Percentiles rank a stretch among this genome's conserved stretches.
Evolutionary conservation across 1,140 invertebrate species (phyloP).

Genomic region (Apocrypta bakeri): DNA sequence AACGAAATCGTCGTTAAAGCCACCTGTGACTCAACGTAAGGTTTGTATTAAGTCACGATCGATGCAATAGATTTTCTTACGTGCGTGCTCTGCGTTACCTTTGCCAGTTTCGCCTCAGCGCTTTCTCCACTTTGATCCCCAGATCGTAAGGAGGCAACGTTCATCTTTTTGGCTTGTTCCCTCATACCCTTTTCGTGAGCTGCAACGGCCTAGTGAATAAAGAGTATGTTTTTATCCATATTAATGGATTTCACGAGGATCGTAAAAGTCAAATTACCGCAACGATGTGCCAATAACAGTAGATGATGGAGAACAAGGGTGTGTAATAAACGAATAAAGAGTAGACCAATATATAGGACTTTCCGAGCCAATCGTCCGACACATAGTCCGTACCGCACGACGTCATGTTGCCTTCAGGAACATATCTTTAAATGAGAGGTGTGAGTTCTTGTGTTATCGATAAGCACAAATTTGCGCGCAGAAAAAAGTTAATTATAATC

Average conservation of each 20-base stretch:
- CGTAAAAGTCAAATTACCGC: slow-evolving; percentile 58
- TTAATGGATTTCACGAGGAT: no score
- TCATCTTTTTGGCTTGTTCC: slow-evolving; percentile 89
- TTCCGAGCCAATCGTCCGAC: slow-evolving; percentile 78
- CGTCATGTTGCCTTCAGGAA: slow-evolving; percentile 91
- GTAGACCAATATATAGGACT: slow-evolving; percentile 83
- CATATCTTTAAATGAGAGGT: slow-evolving; percentile 75
- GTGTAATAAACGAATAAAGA: slow-evolving; percentile 82
- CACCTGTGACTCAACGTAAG: slow-evolving; percentile 71
- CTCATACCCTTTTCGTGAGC: slow-evolving; percentile 87
- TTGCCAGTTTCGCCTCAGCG: slow-evolving; percentile 85
- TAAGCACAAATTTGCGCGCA: not conserved
- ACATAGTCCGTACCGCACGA: slow-evolving; percentile 91
- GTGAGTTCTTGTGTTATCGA: not conserved
- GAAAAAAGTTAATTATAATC: not conserved
- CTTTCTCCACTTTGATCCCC: slow-evolving; percentile 78
- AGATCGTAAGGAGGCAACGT: slow-evolving; percentile 83
- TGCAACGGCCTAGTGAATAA: slow-evolving; percentile 77
- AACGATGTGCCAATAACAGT: slow-evolving; percentile 87
- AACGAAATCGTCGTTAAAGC: slow-evolving; percentile 87
- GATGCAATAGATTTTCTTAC: not conserved
- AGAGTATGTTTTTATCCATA: not conserved
- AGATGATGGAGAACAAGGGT: slow-evolving; percentile 84
- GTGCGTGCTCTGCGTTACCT: slow-evolving; percentile 67
- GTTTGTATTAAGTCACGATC: not conserved